Evolutionary conservation across 2,797 vertebrate genomes (phyloP).

Genomic region (Champsocephalus gunnari): DNA sequence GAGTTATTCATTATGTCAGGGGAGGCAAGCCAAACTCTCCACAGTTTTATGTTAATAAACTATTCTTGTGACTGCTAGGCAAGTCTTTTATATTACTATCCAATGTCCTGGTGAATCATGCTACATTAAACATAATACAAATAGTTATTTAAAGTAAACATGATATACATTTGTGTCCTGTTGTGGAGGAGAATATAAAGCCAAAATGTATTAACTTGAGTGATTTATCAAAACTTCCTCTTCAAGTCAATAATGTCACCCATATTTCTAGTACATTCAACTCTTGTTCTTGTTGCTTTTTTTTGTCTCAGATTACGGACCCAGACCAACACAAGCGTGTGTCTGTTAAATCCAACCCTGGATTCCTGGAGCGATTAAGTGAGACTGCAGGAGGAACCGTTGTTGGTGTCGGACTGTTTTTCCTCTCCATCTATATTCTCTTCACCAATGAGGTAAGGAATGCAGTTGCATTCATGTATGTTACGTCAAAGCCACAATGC

Average conservation of each 20-base stretch:
- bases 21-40: background rate
- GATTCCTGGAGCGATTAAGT: slow-evolving; percentile 92
- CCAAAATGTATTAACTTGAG: no score
- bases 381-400: slow-evolving; percentile 92
- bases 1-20: background rate
- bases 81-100: background rate
- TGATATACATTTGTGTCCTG: background rate
- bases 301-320: slow-evolving; percentile 65
- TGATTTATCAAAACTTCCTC: no score
- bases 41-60: background rate
- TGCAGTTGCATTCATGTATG: background rate
- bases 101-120: background rate
- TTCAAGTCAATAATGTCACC: background rate
- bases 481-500: background rate
- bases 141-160: background rate
- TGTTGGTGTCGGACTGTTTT: slow-evolving; percentile 88
- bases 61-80: background rate
- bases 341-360: slow-evolving; percentile 83
- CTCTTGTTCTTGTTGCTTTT: background rate
- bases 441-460: slow-evolving; percentile 93
- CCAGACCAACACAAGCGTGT: slow-evolving; percentile 83
- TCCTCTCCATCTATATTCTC: slow-evolving; percentile 92
- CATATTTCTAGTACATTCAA: background rate
- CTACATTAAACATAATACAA: background rate
- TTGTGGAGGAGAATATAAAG: no score